A percentile compares a stretch with the other conserved stretches of the same genome.
phyloP scores from a whole-genome alignment of 2,888 invertebrate species.

The Dolichopus griseipennis region DNA sequence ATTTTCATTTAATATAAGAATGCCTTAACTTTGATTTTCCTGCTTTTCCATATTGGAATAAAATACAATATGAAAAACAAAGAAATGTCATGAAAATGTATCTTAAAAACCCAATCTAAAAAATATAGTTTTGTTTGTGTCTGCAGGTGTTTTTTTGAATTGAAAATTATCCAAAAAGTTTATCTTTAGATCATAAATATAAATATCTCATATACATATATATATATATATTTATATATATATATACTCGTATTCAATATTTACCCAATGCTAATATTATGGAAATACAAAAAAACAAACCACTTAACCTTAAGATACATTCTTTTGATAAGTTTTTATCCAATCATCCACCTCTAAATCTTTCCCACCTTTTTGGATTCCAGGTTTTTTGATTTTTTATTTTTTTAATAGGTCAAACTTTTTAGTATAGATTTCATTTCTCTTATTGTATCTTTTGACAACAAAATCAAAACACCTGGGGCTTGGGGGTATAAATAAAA shows the following conservation, averaged over 20 bases:
- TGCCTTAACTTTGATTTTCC: background rate
- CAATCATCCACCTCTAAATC: background rate
- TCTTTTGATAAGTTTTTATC: background rate
- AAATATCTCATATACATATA: too few species aligned
- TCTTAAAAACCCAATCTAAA: too few species aligned
- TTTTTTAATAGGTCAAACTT: background rate
- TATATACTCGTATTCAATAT: background rate
- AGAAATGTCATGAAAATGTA: background rate
- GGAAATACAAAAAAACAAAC: background rate
- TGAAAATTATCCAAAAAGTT: background rate
- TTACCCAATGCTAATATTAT: background rate
- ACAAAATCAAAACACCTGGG: too few species aligned
- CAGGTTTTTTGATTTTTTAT: too few species aligned
- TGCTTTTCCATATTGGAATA: background rate
- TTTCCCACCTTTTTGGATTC: too few species aligned
- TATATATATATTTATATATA: too few species aligned
- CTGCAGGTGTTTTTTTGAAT: background rate
- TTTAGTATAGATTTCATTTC: background rate
- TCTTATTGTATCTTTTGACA: background rate
- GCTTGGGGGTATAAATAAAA: too few species aligned
- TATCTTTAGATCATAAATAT: background rate
- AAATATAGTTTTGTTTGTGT: background rate
- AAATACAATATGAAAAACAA: background rate
- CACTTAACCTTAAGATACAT: background rate
- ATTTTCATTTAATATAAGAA: too few species aligned